Evolutionary conservation across 1,140 invertebrate species (phyloP).

Genomic region (Drosophila aff.): DNA sequence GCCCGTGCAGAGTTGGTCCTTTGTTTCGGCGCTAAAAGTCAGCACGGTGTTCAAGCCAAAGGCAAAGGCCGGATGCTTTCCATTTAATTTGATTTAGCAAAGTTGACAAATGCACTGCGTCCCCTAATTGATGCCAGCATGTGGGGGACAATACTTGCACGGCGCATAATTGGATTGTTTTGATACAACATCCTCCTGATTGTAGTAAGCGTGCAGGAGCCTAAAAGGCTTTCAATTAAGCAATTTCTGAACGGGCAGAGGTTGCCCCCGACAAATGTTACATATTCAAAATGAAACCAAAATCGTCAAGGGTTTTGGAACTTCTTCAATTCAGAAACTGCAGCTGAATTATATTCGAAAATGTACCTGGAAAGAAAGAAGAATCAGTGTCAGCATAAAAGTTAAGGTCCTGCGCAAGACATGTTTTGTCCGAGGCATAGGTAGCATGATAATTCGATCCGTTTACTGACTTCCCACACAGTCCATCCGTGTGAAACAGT

Average conservation of each 20-base stretch:
- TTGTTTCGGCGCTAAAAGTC: slow-evolving; percentile 1
- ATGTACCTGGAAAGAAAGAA: no score
- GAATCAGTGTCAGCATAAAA: no score
- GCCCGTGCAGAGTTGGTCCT: not conserved
- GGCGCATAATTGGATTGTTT: not conserved
- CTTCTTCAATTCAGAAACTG: not conserved
- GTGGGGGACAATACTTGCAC: not conserved
- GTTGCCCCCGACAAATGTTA: not conserved
- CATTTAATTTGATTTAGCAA: slow-evolving; percentile 4
- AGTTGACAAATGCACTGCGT: slow-evolving; percentile 2
- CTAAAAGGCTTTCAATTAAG: not conserved
- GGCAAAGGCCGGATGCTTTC: not conserved
- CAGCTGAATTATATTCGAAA: no score
- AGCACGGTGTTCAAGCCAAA: not conserved
- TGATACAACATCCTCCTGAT: not conserved
- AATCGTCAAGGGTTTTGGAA: not conserved
- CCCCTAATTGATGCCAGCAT: not conserved
- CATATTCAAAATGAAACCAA: not conserved
- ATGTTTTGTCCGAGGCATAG: no score
- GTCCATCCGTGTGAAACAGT: no score
- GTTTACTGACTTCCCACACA: no score
- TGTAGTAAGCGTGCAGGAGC: not conserved
- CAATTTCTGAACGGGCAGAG: not conserved
- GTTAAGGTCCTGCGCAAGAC: no score
- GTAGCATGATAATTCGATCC: no score